A percentile compares a stretch with the other conserved stretches of the same genome.
phyloP scores from a whole-genome alignment of 1,140 invertebrate genomes.

The Caenorhabditis remanei region DNA sequence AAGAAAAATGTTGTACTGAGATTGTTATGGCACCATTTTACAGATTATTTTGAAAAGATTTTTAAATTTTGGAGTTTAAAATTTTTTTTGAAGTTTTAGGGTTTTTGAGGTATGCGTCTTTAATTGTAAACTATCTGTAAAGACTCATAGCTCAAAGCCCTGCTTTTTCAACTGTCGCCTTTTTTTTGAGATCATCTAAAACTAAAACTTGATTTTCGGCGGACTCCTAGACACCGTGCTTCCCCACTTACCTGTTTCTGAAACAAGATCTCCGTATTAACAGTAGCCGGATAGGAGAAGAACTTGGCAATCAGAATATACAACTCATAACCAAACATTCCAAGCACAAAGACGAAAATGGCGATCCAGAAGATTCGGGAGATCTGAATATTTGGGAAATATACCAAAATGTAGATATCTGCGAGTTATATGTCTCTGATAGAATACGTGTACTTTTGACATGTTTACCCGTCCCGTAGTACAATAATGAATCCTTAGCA shows the following conservation, averaged over 20 bases:
- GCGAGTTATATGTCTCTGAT: not conserved
- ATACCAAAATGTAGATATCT: not conserved
- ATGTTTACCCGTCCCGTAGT: no score
- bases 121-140: no score
- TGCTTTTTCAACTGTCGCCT: no score
- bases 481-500: no score
- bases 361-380: conserved; percentile 56
- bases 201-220: not conserved
- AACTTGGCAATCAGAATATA: conserved; percentile 59
- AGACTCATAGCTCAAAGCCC: no score
- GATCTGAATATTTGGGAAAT: not conserved
- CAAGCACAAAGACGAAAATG: conserved; percentile 33
- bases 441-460: no score
- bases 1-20: no score
- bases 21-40: no score
- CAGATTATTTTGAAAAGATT: no score
- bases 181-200: no score
- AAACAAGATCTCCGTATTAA: conserved; percentile 55
- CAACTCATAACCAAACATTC: conserved; percentile 59
- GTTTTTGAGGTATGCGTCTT: no score
- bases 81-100: no score
- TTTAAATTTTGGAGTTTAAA: not conserved
- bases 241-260: conserved; percentile 40
- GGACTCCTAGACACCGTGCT: not conserved
- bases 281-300: conserved; percentile 55